A percentile compares a stretch with the other conserved stretches of the same genome.
Conservation (phyloP, 2,888 invertebrate genomes). For the Caenorhabditis imperialis region DNA sequence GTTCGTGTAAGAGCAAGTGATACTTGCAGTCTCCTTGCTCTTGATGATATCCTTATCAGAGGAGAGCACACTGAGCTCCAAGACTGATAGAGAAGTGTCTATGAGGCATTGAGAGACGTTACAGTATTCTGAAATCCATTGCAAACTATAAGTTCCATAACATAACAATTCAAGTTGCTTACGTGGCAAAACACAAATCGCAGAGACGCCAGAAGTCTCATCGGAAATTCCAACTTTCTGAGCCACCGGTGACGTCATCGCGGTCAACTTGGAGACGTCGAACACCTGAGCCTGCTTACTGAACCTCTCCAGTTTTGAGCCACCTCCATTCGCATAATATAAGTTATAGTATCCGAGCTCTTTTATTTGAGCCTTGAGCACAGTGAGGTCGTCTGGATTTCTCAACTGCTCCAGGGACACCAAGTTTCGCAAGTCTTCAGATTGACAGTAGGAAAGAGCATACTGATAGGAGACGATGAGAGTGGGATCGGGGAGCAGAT, state of each 20-base stretch:
- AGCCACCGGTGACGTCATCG: slow-evolving; percentile 24
- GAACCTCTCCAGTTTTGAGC: slow-evolving; percentile 22
- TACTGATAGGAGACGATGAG: slow-evolving; percentile 38
- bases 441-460: slow-evolving; percentile 39
- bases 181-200: slow-evolving; percentile 51
- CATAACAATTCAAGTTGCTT: background rate
- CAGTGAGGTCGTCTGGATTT: slow-evolving; percentile 19
- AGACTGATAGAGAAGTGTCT: slow-evolving; percentile 13
- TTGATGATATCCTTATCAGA: slow-evolving; percentile 19
- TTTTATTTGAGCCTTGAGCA: background rate
- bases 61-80: slow-evolving; percentile 23
- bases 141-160: too few species aligned
- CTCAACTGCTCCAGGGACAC: slow-evolving; percentile 35
- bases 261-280: slow-evolving; percentile 30
- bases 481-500: slow-evolving; percentile 11
- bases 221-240: slow-evolving; percentile 39
- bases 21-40: background rate
- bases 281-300: slow-evolving; percentile 31
- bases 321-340: slow-evolving; percentile 50
- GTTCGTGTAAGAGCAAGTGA: slow-evolving; percentile 43
- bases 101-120: slow-evolving; percentile 29
- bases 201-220: slow-evolving; percentile 30
- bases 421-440: slow-evolving; percentile 23
- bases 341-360: background rate
- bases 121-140: slow-evolving; percentile 41